phyloP scores from a whole-genome alignment of 2,797 vertebrate genomes.

The Zenarchopterus dispar region DNA sequence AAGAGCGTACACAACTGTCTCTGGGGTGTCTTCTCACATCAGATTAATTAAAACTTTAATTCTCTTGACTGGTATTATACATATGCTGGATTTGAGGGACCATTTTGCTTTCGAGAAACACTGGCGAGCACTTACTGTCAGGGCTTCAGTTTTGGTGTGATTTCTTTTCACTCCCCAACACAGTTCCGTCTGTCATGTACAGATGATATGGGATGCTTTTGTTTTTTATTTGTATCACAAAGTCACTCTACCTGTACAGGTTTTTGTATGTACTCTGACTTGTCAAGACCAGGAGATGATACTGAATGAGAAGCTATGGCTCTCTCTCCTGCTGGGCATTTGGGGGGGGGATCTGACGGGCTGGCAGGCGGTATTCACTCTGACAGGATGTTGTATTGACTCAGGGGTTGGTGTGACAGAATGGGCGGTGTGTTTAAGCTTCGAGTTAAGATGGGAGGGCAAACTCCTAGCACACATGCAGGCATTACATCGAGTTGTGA shows the following conservation, averaged over 20 bases:
- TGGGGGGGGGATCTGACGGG: constrained; percentile 51
- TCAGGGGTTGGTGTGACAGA: constrained; percentile 70
- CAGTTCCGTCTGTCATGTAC: neutral
- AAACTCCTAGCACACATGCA: constrained; percentile 46
- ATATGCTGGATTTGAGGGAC: constrained; percentile 4
- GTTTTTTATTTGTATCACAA: neutral
- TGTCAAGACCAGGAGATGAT: constrained; percentile 47
- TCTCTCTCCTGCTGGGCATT: constrained; percentile 46
- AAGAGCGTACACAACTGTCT: constrained; percentile 8
- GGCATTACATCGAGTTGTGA: constrained; percentile 47
- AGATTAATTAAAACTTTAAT: neutral
- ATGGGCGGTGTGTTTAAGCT: constrained; percentile 70
- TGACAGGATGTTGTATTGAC: constrained; percentile 75
- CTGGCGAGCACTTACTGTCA: too few species aligned
- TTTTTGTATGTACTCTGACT: constrained; percentile 49
- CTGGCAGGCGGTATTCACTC: constrained; percentile 65
- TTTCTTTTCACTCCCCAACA: constrained; percentile 11
- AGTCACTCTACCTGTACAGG: constrained; percentile 29
- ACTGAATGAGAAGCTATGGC: constrained; percentile 49
- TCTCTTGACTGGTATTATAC: neutral
- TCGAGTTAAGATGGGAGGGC: constrained; percentile 64
- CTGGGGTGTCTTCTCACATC: constrained; percentile 8
- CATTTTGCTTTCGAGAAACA: neutral
- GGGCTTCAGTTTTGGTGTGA: neutral
- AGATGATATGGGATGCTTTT: too few species aligned